These are phyloP conservation scores for Xerus rutilus DNA, from an alignment of 2,797 vertebrate genomes.

Conservation along the genomic window DNA sequence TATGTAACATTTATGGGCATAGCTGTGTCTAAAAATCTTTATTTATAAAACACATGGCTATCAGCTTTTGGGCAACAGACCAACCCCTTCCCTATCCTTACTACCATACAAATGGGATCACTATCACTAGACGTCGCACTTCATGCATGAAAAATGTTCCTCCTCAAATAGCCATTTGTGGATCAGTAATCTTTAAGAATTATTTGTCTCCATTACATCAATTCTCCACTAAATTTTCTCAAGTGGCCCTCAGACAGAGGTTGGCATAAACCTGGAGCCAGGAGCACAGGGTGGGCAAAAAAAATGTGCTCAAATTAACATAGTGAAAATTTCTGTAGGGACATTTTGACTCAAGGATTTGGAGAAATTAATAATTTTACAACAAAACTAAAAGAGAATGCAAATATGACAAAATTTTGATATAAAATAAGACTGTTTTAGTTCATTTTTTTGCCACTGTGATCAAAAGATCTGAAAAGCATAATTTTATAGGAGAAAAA, in stretches of 20 bases:
- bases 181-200: background rate
- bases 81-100: background rate
- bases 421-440: background rate
- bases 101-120: background rate
- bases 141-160: background rate
- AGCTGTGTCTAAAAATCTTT: background rate
- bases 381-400: background rate
- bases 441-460: no score
- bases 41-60: background rate
- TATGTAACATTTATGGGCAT: background rate
- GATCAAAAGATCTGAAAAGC: no score
- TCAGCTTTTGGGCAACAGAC: fast-evolving
- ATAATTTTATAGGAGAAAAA: no score
- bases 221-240: background rate
- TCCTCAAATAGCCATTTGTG: background rate
- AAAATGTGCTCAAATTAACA: background rate
- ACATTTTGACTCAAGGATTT: background rate
- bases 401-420: background rate
- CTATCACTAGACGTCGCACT: background rate
- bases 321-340: background rate
- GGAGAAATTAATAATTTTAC: background rate
- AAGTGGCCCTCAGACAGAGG: background rate
- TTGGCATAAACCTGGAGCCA: background rate
- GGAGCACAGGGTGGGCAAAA: background rate
- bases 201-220: background rate